phyloP scores from a whole-genome alignment of 1,140 invertebrate genomes.

The Danaus melanippus region DNA sequence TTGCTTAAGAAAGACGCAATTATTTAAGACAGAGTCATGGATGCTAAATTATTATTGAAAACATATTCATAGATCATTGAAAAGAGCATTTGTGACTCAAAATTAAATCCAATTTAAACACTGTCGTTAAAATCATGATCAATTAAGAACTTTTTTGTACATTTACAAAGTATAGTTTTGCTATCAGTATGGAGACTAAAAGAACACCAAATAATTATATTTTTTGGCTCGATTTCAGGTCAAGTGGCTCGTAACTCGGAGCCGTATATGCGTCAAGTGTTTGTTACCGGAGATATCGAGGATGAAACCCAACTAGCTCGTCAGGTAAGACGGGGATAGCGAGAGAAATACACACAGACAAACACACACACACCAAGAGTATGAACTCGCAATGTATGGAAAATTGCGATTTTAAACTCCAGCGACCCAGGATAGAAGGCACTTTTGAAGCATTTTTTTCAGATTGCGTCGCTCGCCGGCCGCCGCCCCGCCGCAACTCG shows the following conservation, averaged over 20 bases:
- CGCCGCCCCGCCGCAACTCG: constrained; percentile 32
- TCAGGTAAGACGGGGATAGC: constrained; percentile 64
- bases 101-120: no score
- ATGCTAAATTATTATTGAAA: no score
- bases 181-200: constrained; percentile 6
- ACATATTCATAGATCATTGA: no score
- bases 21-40: no score
- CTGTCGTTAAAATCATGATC: no score
- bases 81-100: no score
- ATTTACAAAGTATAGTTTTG: no score
- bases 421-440: constrained; percentile 34
- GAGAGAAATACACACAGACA: constrained; percentile 13
- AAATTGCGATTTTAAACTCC: constrained; percentile 55
- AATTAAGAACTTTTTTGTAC: no score
- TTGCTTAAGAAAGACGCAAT: no score
- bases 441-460: constrained; percentile 61
- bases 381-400: constrained; percentile 52
- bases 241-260: constrained; percentile 93
- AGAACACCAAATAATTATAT: constrained; percentile 39
- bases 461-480: constrained; percentile 47
- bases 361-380: constrained; percentile 24
- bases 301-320: constrained; percentile 76
- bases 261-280: constrained; percentile 96
- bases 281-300: constrained; percentile 80
- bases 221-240: constrained; percentile 67